Base-by-base conservation (phyloP, 2,113 vertebrate species). In the Cephalopholis sonnerati region DNA sequence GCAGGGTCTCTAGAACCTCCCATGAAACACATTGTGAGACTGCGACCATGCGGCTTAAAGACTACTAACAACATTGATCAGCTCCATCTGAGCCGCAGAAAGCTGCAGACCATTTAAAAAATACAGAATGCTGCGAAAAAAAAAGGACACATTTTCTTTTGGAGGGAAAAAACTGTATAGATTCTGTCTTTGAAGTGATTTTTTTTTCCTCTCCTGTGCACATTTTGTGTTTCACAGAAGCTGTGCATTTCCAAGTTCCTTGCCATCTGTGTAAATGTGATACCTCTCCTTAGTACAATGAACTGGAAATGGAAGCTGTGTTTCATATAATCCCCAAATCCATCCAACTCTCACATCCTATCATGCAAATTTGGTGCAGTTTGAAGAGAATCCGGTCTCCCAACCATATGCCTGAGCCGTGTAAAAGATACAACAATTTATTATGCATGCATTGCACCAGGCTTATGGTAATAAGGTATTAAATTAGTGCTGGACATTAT, bases 401-500 rank as follows among this genome's bases (percentile, higher is more conserved):
- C 90, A 91, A 92, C 92, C 92, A 94, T 93, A 95, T 95, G 95
- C 95, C 92, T 94, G 93, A 95, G 93, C 93, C 79, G 82, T 90
- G 93, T 91, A 94, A 93, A 92, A 93, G 94, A 96, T 95, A 95
- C 94, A 95, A 96, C 95, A 93, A 91, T 96, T 95, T 95, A 96
- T 96, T 96, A 96, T 96, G 95, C 95, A 96, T 95, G 94, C 93
- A 91, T 93, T 94, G 93, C 95, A 95, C 93, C 89, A 84, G 90
- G 94, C 94, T 95, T 96, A 95, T 95, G 95, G 92, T 96, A 96
- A 96, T 95, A 93, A 95, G 94, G 95, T 94, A 94, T 96, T 96
- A 96, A 95, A 96, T 96, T 96, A 96, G 95, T 94, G 92, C 93
- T 94, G 95, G 95, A 95, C 95, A 94, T 95, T 95, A 96, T 95